phyloP scores from a whole-genome alignment of 1,140 invertebrate species.

The Aphaenogaster rudis region DNA sequence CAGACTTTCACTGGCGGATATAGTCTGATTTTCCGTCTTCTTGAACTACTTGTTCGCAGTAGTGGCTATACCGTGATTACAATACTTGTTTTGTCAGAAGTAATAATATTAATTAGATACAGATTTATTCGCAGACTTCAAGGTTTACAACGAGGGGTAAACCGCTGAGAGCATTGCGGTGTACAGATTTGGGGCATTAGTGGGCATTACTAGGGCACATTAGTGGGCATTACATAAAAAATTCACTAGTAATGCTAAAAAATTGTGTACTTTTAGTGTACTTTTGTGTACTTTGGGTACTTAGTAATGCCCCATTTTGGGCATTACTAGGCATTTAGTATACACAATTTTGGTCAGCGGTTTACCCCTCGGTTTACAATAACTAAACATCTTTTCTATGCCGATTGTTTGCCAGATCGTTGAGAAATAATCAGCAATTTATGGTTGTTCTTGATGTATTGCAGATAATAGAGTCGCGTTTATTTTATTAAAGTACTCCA shows the following conservation, averaged over 20 bases:
- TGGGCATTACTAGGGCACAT: no score
- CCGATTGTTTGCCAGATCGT: background rate
- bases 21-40: conserved; percentile 17
- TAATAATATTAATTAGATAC: background rate
- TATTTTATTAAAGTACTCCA: conserved; percentile 32
- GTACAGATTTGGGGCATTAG: no score
- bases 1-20: background rate
- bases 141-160: background rate
- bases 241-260: no score
- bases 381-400: background rate
- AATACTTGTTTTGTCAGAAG: background rate
- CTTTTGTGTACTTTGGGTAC: no score
- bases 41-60: background rate
- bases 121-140: background rate
- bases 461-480: background rate
- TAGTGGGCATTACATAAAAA: no score
- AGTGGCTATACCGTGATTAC: background rate
- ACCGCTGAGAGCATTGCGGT: no score
- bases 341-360: no score
- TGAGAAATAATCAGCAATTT: background rate
- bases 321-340: no score
- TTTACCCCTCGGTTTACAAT: background rate
- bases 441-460: background rate
- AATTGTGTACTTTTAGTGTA: no score
- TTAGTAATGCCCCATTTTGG: no score